phyloP scores from a whole-genome alignment of 2,113 vertebrate species.

The Platichthys flesus region DNA sequence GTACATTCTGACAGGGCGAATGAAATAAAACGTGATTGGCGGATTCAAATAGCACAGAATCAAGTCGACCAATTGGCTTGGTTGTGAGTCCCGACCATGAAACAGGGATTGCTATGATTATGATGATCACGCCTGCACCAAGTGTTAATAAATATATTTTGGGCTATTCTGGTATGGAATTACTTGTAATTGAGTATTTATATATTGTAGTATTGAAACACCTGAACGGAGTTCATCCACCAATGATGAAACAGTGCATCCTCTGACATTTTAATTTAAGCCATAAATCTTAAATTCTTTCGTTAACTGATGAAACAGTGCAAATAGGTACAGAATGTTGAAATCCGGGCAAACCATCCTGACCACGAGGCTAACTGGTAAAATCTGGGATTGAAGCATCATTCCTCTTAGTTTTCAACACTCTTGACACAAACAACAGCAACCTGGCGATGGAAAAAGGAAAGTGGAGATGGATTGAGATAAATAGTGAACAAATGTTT shows the following conservation, averaged over 20 bases:
- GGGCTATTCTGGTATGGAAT: too few species aligned
- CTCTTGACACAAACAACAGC: neutral
- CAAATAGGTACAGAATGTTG: neutral
- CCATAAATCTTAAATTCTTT: neutral
- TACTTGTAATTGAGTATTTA: neutral
- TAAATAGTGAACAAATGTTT: conserved; percentile 1
- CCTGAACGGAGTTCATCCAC: neutral
- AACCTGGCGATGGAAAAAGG: neutral
- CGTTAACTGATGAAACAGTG: neutral
- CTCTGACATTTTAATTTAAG: neutral
- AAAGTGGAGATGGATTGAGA: neutral
- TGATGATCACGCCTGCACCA: too few species aligned
- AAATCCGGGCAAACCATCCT: neutral
- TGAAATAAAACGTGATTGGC: too few species aligned
- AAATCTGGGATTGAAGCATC: neutral
- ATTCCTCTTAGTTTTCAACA: neutral
- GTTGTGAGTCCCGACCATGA: too few species aligned
- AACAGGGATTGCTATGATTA: too few species aligned
- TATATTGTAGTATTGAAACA: neutral
- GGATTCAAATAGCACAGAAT: too few species aligned
- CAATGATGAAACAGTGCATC: neutral
- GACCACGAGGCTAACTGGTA: neutral
- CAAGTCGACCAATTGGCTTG: too few species aligned
- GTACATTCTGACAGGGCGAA: too few species aligned
- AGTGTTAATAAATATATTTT: too few species aligned